Base-by-base conservation (phyloP, 2,113 vertebrate species). In the Microtus pennsylvanicus region DNA sequence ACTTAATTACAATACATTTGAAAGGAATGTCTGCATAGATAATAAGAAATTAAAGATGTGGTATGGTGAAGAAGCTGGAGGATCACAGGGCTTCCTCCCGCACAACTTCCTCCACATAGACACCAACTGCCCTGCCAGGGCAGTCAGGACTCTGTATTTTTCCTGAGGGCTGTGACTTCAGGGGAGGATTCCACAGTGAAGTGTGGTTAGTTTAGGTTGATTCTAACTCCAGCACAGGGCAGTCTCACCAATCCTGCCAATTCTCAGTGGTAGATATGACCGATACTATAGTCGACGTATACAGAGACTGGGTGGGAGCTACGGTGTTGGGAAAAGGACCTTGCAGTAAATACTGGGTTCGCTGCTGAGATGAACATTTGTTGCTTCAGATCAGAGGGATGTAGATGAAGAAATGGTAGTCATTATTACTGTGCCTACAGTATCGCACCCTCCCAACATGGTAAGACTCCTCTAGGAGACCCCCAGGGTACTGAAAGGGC, bases 391-490 rank as follows among this genome's bases (percentile, higher is more conserved):
- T 21, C 19, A 63, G 55, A 72, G 63, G 61, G 63, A n/a, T 30
- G 16, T 45, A 6, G 83, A n/a, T 21, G 5, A 12, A 47, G 30
- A 47, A 16, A 35, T 5, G 55, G 52, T 2, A 5, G 33, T 16
- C 55, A n/a, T 35, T 38, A 9, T 30, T 1, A 0, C 16, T 22
- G 3, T 9, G 7, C 7, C 1, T 52, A 21, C n/a, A 42, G 24
- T 10, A 9, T 24, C 7, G 6, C 7, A 16, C 28, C 26, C 21
- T n/a, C 45, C 6, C 12, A 28, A 4, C 2, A 1, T 33, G 4
- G 5, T 17, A 38, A 50, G 74, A n/a, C 3, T 3, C 19, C 58
- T 55, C 42, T 30, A 87, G 21, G 19, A 35, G 11, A 45, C 47
- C 45, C 75, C 42, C 19, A 21, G 58, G 58, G 58, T 21, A 21